A percentile compares a stretch with the other conserved stretches of the same genome.
phyloP scores from a whole-genome alignment of 2,888 invertebrate genomes.

The Pristionchus japonicus region DNA sequence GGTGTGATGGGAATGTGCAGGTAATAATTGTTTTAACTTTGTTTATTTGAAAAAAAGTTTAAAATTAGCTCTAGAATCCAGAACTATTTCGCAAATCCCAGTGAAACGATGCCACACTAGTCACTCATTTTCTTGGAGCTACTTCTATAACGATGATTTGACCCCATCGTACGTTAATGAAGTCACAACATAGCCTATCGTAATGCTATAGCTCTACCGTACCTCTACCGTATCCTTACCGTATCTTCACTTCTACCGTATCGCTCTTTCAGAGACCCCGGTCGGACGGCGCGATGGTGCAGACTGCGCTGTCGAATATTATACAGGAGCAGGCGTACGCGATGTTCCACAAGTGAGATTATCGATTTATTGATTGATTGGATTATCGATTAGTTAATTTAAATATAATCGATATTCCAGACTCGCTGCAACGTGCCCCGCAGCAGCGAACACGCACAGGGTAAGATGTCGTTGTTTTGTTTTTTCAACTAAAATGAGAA shows the following conservation, averaged over 20 bases:
- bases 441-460: conserved; percentile 35
- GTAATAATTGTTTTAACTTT: neutral
- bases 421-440: neutral
- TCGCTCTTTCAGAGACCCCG: neutral
- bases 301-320: conserved; percentile 51
- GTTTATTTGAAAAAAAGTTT: neutral
- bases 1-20: neutral
- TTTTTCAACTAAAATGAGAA: neutral
- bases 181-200: too few relatives aligned
- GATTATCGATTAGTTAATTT: neutral
- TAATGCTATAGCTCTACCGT: neutral
- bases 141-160: too few relatives aligned
- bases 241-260: neutral
- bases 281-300: neutral
- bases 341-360: conserved; percentile 55
- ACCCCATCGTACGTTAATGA: too few relatives aligned
- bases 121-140: neutral
- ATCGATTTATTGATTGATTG: conserved; percentile 13
- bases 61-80: too few relatives aligned
- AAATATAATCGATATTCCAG: neutral
- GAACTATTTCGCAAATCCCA: neutral
- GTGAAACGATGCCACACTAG: neutral
- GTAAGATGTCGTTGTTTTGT: neutral
- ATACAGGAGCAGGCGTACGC: conserved; percentile 57
- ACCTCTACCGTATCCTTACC: conserved; percentile 11